These are phyloP conservation scores for Leuciscus idus DNA, from an alignment of 2,113 vertebrate genomes.

Conservation along the genomic window DNA sequence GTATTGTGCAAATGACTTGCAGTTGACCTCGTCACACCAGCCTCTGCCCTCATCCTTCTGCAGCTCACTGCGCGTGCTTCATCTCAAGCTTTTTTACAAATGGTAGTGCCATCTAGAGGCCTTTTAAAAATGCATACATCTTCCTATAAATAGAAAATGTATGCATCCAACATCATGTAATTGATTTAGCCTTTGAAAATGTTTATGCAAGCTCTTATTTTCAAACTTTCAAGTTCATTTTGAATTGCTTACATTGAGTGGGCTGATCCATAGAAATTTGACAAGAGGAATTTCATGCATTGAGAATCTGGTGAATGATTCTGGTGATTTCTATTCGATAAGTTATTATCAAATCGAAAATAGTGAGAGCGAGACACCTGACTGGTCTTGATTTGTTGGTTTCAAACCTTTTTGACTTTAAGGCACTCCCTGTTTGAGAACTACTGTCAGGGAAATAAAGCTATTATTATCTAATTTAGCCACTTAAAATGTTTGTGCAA, in stretches of 20 bases:
- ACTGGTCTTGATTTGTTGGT: not conserved
- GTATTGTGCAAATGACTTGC: not conserved
- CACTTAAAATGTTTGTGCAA: not conserved
- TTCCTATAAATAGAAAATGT: not conserved
- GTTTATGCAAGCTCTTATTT: not conserved
- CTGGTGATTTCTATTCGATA: not conserved
- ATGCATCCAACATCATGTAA: not conserved
- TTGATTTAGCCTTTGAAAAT: not conserved
- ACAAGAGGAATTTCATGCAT: not conserved
- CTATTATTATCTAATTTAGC: too few relatives aligned
- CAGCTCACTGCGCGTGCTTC: not conserved
- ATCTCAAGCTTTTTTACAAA: not conserved
- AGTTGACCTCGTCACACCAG: conserved; percentile 15
- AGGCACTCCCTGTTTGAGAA: too few relatives aligned
- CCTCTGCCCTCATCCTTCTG: conserved; percentile 7
- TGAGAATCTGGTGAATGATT: not conserved
- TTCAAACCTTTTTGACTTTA: not conserved
- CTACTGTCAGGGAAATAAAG: too few relatives aligned
- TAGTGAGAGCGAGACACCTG: not conserved
- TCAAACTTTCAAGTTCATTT: not conserved
- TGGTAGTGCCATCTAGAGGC: conserved; percentile 16
- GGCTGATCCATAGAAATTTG: not conserved
- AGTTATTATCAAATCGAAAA: not conserved
- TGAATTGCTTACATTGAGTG: not conserved
- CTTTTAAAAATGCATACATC: not conserved